phyloP scores from a whole-genome alignment of 2,113 vertebrate species.

The Isichthys henryi region DNA sequence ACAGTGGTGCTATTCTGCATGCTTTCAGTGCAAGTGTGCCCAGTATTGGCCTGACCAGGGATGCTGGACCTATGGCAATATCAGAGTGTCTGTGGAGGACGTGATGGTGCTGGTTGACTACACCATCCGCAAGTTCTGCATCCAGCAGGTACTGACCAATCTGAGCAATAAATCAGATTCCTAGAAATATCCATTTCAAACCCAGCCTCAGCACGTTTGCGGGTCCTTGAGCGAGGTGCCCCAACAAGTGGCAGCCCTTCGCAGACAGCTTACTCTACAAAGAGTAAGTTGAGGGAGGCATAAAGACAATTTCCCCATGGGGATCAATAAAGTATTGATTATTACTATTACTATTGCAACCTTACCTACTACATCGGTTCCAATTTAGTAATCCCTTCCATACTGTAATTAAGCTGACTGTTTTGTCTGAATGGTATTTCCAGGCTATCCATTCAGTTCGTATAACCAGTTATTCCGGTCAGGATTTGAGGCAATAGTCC shows the following conservation, averaged over 20 bases:
- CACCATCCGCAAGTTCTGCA: conserved; percentile 96
- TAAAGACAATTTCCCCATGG: too few species aligned
- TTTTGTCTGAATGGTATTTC: not conserved
- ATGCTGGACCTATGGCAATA: conserved; percentile 96
- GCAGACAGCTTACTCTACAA: too few species aligned
- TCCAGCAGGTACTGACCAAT: conserved; percentile 75
- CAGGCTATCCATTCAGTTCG: not conserved
- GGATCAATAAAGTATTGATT: too few species aligned
- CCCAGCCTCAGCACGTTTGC: too few species aligned
- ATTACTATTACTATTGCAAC: not conserved
- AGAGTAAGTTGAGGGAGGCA: too few species aligned
- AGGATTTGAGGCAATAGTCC: not conserved
- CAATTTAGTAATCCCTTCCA: not conserved
- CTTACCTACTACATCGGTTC: not conserved
- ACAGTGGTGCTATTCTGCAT: not conserved
- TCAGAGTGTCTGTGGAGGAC: conserved; percentile 93
- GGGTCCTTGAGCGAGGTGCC: too few species aligned
- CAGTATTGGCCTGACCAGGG: conserved; percentile 99
- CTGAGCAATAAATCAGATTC: not conserved
- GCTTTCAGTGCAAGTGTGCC: conserved; percentile 84
- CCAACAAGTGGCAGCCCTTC: rapidly evolving
- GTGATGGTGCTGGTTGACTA: conserved; percentile 92
- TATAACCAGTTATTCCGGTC: not conserved
- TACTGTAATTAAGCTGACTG: not conserved
- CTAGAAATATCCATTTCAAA: not conserved